Evolutionary conservation across 2,888 invertebrate species (phyloP).

Genomic region (Pocota personata): DNA sequence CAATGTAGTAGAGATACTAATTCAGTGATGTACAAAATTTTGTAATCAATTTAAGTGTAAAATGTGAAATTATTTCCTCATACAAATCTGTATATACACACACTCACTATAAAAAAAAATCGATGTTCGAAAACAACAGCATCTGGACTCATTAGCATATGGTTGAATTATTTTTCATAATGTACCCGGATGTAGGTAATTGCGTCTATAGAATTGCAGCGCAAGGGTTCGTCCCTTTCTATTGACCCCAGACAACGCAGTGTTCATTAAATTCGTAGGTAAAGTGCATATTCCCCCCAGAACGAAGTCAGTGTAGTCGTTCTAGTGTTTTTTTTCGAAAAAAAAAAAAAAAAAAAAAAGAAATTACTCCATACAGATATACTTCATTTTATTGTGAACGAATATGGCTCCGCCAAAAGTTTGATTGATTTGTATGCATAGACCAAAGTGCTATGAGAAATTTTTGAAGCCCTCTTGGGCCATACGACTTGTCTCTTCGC

Average conservation of each 20-base stretch:
- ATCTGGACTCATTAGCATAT: slow-evolving; percentile 61
- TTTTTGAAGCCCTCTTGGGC: slow-evolving; percentile 4
- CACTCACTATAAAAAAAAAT: slow-evolving; percentile 50
- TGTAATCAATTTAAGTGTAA: not conserved
- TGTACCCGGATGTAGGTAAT: not conserved
- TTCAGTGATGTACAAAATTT: not conserved
- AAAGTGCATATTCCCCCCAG: slow-evolving; percentile 13
- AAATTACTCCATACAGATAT: too few species aligned
- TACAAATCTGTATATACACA: slow-evolving; percentile 3
- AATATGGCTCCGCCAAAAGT: slow-evolving; percentile 26
- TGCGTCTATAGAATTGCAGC: not conserved
- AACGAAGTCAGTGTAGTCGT: slow-evolving; percentile 27
- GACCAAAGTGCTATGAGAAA: slow-evolving; percentile 8
- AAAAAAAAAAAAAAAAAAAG: not conserved
- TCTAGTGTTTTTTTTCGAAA: not conserved
- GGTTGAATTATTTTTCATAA: slow-evolving; percentile 36
- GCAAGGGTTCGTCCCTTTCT: not conserved
- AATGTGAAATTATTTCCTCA: not conserved
- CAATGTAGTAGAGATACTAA: not conserved
- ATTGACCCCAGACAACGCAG: slow-evolving; percentile 7
- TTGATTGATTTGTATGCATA: slow-evolving; percentile 55
- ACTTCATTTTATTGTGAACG: not conserved
- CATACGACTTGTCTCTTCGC: slow-evolving; percentile 6
- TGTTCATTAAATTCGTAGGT: slow-evolving; percentile 10
- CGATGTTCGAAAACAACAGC: slow-evolving; percentile 66